Evolutionary conservation across 1,140 invertebrate species (phyloP).

Genomic region (Bombus superbus): DNA sequence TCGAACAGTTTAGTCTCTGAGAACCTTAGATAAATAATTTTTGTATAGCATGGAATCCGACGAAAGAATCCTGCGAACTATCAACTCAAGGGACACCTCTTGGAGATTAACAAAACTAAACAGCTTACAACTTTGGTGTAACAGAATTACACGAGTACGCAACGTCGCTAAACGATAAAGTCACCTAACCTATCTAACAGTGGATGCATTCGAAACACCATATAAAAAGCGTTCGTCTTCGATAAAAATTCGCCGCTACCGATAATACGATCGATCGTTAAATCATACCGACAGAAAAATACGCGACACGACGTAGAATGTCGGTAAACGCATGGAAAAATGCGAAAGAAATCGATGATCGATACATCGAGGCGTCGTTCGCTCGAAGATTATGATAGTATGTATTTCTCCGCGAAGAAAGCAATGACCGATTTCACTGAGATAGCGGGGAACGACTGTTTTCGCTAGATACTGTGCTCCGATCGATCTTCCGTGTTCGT

Average conservation of each 20-base stretch:
- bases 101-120: background rate
- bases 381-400: background rate
- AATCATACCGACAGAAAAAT: background rate
- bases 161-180: background rate
- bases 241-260: conserved; percentile 8
- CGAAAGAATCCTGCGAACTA: background rate
- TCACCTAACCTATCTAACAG: background rate
- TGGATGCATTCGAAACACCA: background rate
- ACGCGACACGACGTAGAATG: background rate
- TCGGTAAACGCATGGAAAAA: background rate
- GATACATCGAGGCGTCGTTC: background rate
- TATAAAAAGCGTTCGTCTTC: background rate
- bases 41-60: background rate
- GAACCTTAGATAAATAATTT: no score
- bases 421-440: conserved; percentile 1
- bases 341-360: conserved; percentile 8
- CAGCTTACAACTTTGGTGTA: background rate
- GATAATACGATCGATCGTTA: background rate
- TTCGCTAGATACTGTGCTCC: background rate
- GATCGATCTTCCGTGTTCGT: background rate
- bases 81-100: background rate
- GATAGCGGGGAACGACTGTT: background rate
- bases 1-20: no score
- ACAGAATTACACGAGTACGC: background rate
- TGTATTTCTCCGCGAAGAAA: background rate